Evolutionary conservation across 64 coral and sea anemone species (phyloP).

Genomic region (Stylophora pistillata): DNA sequence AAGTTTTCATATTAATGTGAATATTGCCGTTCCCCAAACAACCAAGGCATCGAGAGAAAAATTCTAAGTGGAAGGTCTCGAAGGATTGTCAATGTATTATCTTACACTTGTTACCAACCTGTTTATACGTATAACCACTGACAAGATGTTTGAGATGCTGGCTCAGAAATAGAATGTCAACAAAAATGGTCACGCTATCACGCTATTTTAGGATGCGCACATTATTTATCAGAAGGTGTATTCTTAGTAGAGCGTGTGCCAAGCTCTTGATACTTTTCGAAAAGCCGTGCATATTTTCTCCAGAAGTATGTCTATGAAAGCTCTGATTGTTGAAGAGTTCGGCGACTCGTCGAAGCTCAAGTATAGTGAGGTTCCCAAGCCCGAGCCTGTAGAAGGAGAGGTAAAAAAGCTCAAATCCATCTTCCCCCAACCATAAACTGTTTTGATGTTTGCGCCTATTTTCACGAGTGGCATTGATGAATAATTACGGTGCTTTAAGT

Average conservation of each 20-base stretch:
- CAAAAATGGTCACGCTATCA: not conserved
- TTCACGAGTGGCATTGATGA: too few species aligned
- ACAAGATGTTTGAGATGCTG: not conserved
- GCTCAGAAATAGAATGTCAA: not conserved
- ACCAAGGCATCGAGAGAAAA: not conserved
- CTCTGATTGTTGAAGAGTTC: conserved; percentile 40
- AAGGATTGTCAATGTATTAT: too few species aligned
- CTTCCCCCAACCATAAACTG: too few species aligned
- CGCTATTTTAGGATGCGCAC: not conserved
- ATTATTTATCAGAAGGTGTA: not conserved
- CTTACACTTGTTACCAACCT: too few species aligned
- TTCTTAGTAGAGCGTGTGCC: not conserved
- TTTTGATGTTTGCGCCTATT: too few species aligned
- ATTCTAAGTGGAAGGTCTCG: not conserved
- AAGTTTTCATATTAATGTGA: too few species aligned
- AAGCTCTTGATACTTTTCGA: not conserved
- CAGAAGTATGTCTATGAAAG: conserved; percentile 66
- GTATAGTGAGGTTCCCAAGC: conserved; percentile 35
- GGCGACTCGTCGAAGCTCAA: conserved; percentile 53
- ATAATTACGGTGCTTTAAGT: too few species aligned
- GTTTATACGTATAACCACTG: not conserved
- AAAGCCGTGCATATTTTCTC: not conserved
- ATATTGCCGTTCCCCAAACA: conserved; percentile 18
- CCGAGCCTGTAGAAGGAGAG: conserved; percentile 47
- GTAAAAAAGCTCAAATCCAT: not conserved